A percentile compares a stretch with the other conserved stretches of the same genome.
These are phyloP conservation scores for Andricus curvator DNA, from an alignment of 2,888 invertebrate genomes.

Conservation along the genomic window DNA sequence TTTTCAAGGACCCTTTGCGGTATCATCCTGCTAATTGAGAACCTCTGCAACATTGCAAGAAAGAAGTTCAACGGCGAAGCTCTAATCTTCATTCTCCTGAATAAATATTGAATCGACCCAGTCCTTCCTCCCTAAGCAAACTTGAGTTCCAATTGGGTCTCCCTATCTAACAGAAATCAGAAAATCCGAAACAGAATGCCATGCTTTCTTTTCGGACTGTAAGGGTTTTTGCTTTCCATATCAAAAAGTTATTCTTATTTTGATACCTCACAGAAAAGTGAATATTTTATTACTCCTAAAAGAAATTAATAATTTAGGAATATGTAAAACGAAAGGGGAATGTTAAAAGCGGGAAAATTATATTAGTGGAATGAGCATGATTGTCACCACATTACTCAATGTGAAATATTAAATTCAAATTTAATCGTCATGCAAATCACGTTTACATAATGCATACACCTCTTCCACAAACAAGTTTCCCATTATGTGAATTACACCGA, in stretches of 20 bases:
- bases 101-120: neutral
- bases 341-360: neutral
- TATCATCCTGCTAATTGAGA: neutral
- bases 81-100: neutral
- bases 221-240: too few species aligned
- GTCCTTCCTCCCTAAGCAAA: neutral
- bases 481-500: slow-evolving; percentile 20
- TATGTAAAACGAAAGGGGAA: neutral
- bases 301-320: neutral
- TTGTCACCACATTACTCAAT: slow-evolving; percentile 25
- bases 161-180: neutral
- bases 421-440: slow-evolving; percentile 19
- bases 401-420: slow-evolving; percentile 26
- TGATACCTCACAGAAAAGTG: neutral
- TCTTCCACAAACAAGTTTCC: slow-evolving; percentile 27
- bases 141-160: neutral
- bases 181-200: neutral
- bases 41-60: neutral
- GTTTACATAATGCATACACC: slow-evolving; percentile 6
- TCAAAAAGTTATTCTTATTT: neutral
- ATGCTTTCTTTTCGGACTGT: neutral
- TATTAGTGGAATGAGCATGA: neutral
- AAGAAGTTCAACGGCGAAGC: neutral
- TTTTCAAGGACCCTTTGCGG: slow-evolving; percentile 5
- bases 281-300: neutral